These are phyloP conservation scores for Bombylius discolor DNA, from an alignment of 2,888 invertebrate species.

Conservation along the genomic window DNA sequence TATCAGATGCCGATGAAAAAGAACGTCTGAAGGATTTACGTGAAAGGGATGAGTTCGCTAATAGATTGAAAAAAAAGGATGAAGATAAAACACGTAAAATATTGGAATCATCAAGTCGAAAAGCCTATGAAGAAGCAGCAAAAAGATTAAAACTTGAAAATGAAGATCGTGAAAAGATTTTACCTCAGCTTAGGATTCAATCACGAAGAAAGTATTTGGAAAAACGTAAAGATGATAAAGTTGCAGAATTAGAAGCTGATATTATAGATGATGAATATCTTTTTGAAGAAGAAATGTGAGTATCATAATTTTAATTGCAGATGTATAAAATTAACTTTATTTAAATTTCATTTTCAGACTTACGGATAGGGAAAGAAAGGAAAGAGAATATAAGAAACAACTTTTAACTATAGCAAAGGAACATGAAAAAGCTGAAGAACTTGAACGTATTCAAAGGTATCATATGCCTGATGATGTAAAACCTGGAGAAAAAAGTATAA, in stretches of 20 bases:
- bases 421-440: slow-evolving; percentile 86
- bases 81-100: slow-evolving; percentile 76
- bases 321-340: not conserved
- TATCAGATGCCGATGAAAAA: slow-evolving; percentile 63
- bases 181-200: slow-evolving; percentile 79
- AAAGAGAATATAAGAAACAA: slow-evolving; percentile 81
- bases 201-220: slow-evolving; percentile 89
- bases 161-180: slow-evolving; percentile 70
- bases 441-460: slow-evolving; percentile 87
- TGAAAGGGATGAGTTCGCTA: slow-evolving; percentile 90
- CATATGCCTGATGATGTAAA: slow-evolving; percentile 83
- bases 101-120: slow-evolving; percentile 48
- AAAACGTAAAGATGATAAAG: slow-evolving; percentile 92
- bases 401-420: slow-evolving; percentile 83
- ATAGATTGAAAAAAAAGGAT: slow-evolving; percentile 76
- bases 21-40: slow-evolving; percentile 68
- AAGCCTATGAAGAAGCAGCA: slow-evolving; percentile 75
- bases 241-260: slow-evolving; percentile 87
- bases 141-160: slow-evolving; percentile 79
- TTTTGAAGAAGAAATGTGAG: slow-evolving; percentile 78
- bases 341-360: slow-evolving; percentile 44
- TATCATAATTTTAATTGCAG: slow-evolving; percentile 14
- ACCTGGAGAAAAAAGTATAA: slow-evolving; percentile 50
- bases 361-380: slow-evolving; percentile 71
- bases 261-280: slow-evolving; percentile 92